These are phyloP conservation scores for Thelaira solivaga DNA, from an alignment of 2,888 invertebrate species.

Conservation along the genomic window DNA sequence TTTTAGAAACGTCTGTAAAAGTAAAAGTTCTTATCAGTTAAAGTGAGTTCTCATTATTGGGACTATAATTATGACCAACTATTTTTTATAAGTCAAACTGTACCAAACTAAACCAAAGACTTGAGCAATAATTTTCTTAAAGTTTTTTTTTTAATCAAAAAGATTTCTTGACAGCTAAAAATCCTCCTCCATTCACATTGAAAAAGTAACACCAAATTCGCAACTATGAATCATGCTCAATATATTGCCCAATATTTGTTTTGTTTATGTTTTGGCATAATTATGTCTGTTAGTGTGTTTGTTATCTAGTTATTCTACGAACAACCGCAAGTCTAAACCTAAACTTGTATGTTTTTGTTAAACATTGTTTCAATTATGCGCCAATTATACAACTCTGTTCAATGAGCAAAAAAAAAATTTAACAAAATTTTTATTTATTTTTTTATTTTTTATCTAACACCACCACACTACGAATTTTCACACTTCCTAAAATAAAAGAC, in stretches of 20 bases:
- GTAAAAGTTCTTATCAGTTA: no score
- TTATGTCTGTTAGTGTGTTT: background rate
- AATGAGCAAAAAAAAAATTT: background rate
- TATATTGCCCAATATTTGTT: conserved; percentile 38
- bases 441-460: conserved; percentile 8
- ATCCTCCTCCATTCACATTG: conserved; percentile 48
- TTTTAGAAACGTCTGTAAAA: no score
- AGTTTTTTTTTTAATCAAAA: background rate
- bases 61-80: no score
- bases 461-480: conserved; percentile 42
- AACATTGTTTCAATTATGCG: conserved; percentile 56
- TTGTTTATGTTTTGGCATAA: background rate
- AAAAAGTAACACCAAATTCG: conserved; percentile 23
- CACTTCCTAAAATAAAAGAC: conserved; percentile 45
- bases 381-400: conserved; percentile 54
- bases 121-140: conserved; percentile 36
- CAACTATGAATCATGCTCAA: conserved; percentile 46
- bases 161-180: conserved; percentile 10
- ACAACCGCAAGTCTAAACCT: background rate
- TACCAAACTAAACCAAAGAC: conserved; percentile 23
- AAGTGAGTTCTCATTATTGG: no score
- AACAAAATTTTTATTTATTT: conserved; percentile 9
- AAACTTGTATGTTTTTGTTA: conserved; percentile 11
- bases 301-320: background rate
- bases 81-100: no score